Percentiles rank a stretch among this genome's conserved stretches.
phyloP scores from a whole-genome alignment of 2,113 vertebrate genomes.

The Circaetus gallicus region DNA sequence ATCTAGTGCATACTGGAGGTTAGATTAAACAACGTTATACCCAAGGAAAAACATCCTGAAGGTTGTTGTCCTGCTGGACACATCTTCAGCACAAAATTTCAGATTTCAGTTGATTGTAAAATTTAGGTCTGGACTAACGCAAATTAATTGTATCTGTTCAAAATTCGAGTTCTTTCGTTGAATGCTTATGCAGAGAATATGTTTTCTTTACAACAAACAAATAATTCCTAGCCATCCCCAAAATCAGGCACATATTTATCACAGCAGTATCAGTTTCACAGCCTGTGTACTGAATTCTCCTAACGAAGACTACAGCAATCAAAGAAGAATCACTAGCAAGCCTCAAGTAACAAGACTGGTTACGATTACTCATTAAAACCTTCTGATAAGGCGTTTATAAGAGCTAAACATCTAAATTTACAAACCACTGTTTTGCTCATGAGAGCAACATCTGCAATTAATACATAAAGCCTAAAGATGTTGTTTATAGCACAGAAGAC shows the following conservation, averaged over 20 bases:
- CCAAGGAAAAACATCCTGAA: not conserved
- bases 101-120: not conserved
- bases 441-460: not conserved
- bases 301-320: not conserved
- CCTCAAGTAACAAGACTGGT: not conserved
- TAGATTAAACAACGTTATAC: not conserved
- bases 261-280: not conserved
- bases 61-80: not conserved
- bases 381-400: not conserved
- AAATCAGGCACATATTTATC: not conserved
- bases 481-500: not conserved
- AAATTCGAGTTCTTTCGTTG: not conserved
- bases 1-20: not conserved
- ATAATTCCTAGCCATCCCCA: not conserved
- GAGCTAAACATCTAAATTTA: not conserved
- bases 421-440: not conserved
- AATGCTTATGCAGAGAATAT: not conserved
- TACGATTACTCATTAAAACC: not conserved
- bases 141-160: not conserved
- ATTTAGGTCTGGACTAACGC: not conserved
- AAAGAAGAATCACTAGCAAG: not conserved
- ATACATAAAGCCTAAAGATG: not conserved
- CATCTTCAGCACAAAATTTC: not conserved
- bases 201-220: not conserved
- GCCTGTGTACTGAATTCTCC: not conserved